A percentile compares a stretch with the other conserved stretches of the same genome.
These are phyloP conservation scores for Clarias magur DNA, from an alignment of 2,113 vertebrate species.

Conservation along the genomic window DNA sequence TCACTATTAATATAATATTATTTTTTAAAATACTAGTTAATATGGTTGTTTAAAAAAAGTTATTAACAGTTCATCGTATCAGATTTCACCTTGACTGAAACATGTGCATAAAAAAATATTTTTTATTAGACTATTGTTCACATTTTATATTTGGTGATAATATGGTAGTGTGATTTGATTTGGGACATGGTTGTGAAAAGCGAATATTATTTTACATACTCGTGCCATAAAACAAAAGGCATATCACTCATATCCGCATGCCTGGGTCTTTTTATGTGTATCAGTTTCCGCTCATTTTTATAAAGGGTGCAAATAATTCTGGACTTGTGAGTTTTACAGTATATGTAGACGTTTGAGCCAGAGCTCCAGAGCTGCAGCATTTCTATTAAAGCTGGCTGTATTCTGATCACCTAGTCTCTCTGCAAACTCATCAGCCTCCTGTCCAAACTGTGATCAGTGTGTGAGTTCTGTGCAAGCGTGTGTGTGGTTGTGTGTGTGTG, in stretches of 20 bases:
- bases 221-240: too few relatives aligned
- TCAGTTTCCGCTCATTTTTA: too few relatives aligned
- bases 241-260: too few relatives aligned
- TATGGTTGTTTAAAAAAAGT: background rate
- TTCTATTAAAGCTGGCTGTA: background rate
- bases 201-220: background rate
- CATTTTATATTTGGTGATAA: background rate
- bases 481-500: background rate
- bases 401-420: background rate
- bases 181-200: background rate
- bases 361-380: background rate
- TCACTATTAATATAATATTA: background rate
- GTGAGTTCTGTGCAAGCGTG: background rate
- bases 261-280: too few relatives aligned
- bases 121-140: too few relatives aligned
- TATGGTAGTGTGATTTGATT: background rate
- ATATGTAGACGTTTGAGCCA: background rate
- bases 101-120: background rate
- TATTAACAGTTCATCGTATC: background rate
- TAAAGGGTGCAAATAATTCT: too few relatives aligned
- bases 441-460: slow-evolving; percentile 8
- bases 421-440: slow-evolving; percentile 6
- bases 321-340: too few relatives aligned
- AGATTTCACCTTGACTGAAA: background rate
- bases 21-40: background rate